phyloP scores from a whole-genome alignment of 2,797 vertebrate species.

The Diceros bicornis region DNA sequence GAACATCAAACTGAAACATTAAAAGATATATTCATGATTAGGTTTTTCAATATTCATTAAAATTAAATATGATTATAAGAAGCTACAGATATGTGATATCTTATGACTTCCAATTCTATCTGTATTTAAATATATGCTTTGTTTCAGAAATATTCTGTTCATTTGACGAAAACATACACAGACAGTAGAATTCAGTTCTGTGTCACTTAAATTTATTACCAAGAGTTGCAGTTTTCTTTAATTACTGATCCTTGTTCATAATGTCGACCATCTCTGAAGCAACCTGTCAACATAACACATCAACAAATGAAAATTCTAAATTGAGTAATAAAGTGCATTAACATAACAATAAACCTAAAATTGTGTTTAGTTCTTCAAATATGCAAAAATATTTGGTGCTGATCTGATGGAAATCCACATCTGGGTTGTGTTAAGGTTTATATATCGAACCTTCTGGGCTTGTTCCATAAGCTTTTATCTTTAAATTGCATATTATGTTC shows the following conservation, averaged over 20 bases:
- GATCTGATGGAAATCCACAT: neutral
- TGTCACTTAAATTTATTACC: conserved; percentile 86
- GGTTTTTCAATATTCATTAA: neutral
- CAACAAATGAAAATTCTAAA: conserved; percentile 68
- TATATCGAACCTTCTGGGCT: neutral
- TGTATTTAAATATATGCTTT: neutral
- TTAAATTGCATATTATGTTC: conserved; percentile 25
- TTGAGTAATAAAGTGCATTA: conserved; percentile 30
- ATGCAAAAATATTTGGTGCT: conserved; percentile 10
- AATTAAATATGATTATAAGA: conserved; percentile 15
- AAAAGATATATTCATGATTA: neutral
- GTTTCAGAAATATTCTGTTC: neutral
- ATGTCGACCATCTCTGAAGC: conserved; percentile 86
- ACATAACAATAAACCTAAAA: conserved; percentile 27
- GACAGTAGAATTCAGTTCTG: conserved; percentile 60
- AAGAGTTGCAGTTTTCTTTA: conserved; percentile 92
- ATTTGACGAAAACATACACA: conserved; percentile 9
- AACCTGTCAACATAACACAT: conserved; percentile 88
- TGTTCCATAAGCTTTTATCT: neutral
- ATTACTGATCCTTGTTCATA: conserved; percentile 88
- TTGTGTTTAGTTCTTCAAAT: conserved; percentile 18
- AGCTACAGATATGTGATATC: neutral
- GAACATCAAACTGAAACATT: neutral
- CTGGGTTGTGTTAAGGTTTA: neutral
- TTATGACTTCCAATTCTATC: neutral